phyloP scores from a whole-genome alignment of 2,113 vertebrate species.

The Elanus axillaris region DNA sequence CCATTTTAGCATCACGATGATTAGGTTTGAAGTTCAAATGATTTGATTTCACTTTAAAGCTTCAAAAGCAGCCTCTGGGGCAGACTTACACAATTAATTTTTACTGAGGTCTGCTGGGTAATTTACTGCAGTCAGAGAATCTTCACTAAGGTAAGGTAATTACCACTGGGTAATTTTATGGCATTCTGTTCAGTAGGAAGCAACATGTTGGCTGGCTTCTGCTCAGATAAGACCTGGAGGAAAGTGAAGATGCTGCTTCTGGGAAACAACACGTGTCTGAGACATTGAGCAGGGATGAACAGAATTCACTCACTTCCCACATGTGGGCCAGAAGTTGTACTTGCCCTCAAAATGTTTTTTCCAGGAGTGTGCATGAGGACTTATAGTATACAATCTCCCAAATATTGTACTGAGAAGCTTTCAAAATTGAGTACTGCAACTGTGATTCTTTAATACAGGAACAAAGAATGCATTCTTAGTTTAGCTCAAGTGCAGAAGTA shows the following conservation, averaged over 20 bases:
- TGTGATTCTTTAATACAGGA: neutral
- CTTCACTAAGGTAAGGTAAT: conserved; percentile 19
- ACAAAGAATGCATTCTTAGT: neutral
- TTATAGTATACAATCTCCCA: neutral
- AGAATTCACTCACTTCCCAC: neutral
- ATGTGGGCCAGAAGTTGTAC: neutral
- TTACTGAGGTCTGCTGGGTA: conserved; percentile 48
- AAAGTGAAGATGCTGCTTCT: neutral
- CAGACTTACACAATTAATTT: conserved; percentile 51
- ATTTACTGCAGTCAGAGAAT: conserved; percentile 23
- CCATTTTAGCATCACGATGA: conserved; percentile 30
- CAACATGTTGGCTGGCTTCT: neutral
- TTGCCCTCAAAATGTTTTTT: neutral
- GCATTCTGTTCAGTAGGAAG: neutral
- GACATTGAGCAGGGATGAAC: neutral
- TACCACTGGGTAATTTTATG: conserved; percentile 12
- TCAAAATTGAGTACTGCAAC: neutral
- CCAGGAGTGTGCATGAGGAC: neutral
- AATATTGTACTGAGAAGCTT: neutral
- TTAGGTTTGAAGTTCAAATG: conserved; percentile 50
- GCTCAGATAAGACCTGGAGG: neutral
- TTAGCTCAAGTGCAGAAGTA: neutral
- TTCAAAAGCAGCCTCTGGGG: conserved; percentile 32
- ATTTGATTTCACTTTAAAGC: conserved; percentile 52
- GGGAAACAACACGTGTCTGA: neutral